Evolutionary conservation across 2,797 vertebrate genomes (phyloP), one percentile per base, ranked within the genome.

Genomic region (Cyprinodon diabolis): DNA sequence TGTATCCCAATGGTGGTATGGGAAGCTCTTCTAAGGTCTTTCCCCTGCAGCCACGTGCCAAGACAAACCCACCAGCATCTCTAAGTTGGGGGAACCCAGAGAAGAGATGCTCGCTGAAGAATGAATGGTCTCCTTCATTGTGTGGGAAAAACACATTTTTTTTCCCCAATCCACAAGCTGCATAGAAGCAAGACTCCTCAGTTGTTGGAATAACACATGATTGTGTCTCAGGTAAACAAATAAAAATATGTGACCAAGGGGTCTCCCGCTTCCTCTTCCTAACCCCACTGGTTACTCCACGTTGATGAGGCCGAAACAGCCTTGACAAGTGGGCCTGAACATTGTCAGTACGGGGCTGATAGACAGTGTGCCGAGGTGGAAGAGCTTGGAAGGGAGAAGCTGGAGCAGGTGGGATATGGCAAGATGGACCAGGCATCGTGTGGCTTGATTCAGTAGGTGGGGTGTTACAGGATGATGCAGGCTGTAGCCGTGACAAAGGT

Each of bases 241-340:
- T 56, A 1, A 70, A 69, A 47, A 4, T 9, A 15, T 70, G 68
- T 25, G 54, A 25, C 68, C 40, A 70, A 19, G 68, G 68, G 12
- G 54, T 70, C 43, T 70, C 68, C 14, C 54, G 40, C 19, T 55
- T 69, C n/a, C 68, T 57, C 17, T 47, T 70, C 47, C 45, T 49
- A 17, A 49, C 23, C 14, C 65, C 45, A 17, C n/a, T 4, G 8
- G n/a, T 8, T 49, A 11, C 13, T 30, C 65, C 23, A 49, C 65
- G 7, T 10, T 49, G 65, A 49, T 25, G 23, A 30, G 47, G 23
- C 23, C 1, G 45, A 30, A 66, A 66, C 13, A 25, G 45, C 65
- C n/a, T 67, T 17, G 43, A 25, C 43, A 66, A 47, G 37, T 23
- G 40, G n/a, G 6, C 4, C 43, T 66, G 63, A n/a, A 66, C 63